Conservation (phyloP, 2,113 vertebrate genomes). For the Dasyurus viverrinus region DNA sequence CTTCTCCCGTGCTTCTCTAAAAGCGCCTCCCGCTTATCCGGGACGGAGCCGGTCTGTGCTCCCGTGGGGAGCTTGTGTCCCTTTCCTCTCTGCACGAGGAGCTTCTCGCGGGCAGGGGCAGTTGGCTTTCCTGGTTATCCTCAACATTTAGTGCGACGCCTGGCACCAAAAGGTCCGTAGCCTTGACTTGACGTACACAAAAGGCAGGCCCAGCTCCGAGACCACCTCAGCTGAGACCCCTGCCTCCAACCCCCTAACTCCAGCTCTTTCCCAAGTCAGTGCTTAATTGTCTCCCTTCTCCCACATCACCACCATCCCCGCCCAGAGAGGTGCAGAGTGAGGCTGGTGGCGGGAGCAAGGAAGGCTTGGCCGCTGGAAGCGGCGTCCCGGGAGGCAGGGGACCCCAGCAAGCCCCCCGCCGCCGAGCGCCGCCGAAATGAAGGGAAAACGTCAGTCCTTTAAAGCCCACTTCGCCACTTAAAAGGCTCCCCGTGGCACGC, state of each 20-base stretch:
- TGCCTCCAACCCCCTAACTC: neutral
- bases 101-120: neutral
- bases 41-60: neutral
- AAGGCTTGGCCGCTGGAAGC: neutral
- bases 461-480: accelerated
- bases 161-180: neutral
- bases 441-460: constrained; percentile 81
- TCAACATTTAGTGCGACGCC: neutral
- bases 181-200: neutral
- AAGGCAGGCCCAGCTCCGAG: neutral
- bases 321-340: neutral
- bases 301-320: neutral
- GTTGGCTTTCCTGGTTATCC: neutral
- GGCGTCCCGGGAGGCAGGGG: constrained; percentile 35
- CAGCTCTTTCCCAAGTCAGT: neutral
- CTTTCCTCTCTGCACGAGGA: neutral
- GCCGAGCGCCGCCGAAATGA: constrained; percentile 56
- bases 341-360: neutral
- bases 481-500: constrained; percentile 12
- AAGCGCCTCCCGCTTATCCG: neutral
- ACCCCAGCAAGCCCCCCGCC: neutral
- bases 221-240: neutral
- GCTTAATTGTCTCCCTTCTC: constrained; percentile 1
- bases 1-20: too few relatives aligned
- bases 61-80: too few relatives aligned